Evolutionary conservation across 1,140 invertebrate genomes (phyloP).

Genomic region (Heliconius congener): DNA sequence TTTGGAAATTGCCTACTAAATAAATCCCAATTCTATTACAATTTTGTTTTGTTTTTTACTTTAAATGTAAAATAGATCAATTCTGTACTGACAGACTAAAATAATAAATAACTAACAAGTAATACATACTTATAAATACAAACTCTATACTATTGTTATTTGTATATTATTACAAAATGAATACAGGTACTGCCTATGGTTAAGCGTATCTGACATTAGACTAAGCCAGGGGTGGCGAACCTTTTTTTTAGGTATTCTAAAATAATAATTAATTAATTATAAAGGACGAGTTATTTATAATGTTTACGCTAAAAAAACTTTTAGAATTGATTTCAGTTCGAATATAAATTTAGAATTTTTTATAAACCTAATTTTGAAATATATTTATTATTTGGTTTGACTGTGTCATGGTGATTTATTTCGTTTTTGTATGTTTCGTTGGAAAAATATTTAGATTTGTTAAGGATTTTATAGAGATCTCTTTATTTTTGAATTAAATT

Average conservation of each 20-base stretch:
- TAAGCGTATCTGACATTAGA: slow-evolving; percentile 66
- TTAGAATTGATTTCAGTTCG: not conserved
- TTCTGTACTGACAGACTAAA: slow-evolving; percentile 31
- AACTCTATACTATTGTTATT: slow-evolving; percentile 50
- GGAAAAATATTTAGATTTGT: too few species aligned
- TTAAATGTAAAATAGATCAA: not conserved
- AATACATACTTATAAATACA: slow-evolving; percentile 66
- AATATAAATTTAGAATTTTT: not conserved
- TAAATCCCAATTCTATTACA: too few species aligned
- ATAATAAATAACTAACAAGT: slow-evolving; percentile 72
- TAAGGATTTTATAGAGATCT: too few species aligned
- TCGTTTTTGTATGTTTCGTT: not conserved
- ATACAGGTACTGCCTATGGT: slow-evolving; percentile 74
- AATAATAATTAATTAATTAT: not conserved
- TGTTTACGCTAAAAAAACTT: too few species aligned
- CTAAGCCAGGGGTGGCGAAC: slow-evolving; percentile 1
- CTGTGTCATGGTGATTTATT: not conserved
- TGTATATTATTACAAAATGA: slow-evolving; percentile 74
- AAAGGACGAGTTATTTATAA: too few species aligned
- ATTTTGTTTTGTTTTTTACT: not conserved
- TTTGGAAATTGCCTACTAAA: too few species aligned
- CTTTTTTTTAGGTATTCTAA: not conserved
- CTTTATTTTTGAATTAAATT: too few species aligned
- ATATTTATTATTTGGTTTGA: not conserved
- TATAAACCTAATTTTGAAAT: not conserved